Evolutionary conservation across 2,888 invertebrate species (phyloP), one percentile per base, ranked within the genome.

Genomic region (Drosophila borborema): DNA sequence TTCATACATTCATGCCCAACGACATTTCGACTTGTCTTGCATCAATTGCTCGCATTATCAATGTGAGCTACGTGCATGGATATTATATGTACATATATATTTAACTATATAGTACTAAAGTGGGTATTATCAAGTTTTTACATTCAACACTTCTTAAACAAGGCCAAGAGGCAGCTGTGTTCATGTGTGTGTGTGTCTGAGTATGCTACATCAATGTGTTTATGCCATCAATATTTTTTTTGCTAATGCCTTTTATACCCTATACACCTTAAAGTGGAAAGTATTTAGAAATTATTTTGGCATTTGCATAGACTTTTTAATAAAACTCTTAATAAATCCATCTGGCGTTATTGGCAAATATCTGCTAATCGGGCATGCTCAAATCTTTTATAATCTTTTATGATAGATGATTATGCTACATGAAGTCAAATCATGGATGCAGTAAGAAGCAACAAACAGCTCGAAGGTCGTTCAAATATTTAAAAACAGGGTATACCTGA

Each of bases 11-110:
- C 55, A 55, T 41, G 55, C 63, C 64, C 63, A 51, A 8, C 46
- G 46, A 56, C 68, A 28, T 69, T 58, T 63, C 74, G 53, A 54
- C 64, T 38, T 72, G 63, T 65, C 74, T 68, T 69, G 61, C 67
- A 55, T 55, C 64, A 88, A 91, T 90, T 91, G 88, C 75, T 59
- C 72, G 77, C 67, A 66, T 74, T 74, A 82, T 82, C 79, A 46
- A 55, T 80, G 75, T 53, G 20, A 56, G 14, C 12, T 48, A 49
- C n/a, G 16, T 38, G 18, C 28, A 54, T 9, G 28, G 28, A 18
- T 12, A 60, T 10, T 12, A 60, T 10, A 46, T 16, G 5, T 23
- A 16, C 7, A 54, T 9, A 2, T 55, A 10, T 23, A 23, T 14
- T 18, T 5, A 31, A 31, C 6, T 23, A 34, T 34, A 40, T 34